Base-by-base conservation (phyloP, 2,888 invertebrate genomes). In the Strigamia crassipes region DNA sequence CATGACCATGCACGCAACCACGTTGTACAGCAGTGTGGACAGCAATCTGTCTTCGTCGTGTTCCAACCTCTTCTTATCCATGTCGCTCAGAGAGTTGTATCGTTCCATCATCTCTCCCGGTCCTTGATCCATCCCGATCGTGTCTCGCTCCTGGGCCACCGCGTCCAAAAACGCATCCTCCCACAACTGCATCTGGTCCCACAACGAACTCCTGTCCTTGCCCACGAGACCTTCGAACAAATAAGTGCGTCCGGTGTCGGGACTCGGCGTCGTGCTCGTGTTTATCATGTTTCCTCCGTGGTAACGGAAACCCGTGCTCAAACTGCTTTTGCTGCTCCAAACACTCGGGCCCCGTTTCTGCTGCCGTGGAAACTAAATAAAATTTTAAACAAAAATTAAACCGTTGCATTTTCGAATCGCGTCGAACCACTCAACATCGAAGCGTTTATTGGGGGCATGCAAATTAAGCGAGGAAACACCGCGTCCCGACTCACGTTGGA, bases 151-250 rank as follows among this genome's bases (percentile, higher is more conserved):
- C 88, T 99, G 99, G 27, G 92, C 91, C 1, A 99, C 99, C 0
- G 99, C 97, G 89, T 99, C 99, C 82, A 99, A 90, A 87, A 99
- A 99, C 0, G 97, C 95, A 87, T 99, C 99, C 88, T 99, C 99
- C 99, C 99, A 99, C 89, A 99, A 99, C 87, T 97, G 96, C 95
- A 97, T 96, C 90, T 99, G 97, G 89, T 99, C 98, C 99, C 99
- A 99, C 41, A 99, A 89, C 82, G 92, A 91, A 1, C 95, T 93
- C 84, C 97, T 89, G 84, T 96, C 95, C 88, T 96, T 96, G 46
- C 82, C 82, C 82, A 90, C 85, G 80, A 90, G 87, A 78, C 90
- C 90, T 89, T 98, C 97, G 87, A 96, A 98, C 10, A 98, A 89
- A 87, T 98, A 98, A 0, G 95, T 95, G 84, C 97, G 90, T 0